Evolutionary conservation across 64 coral and sea anemone genomes (phyloP).

Genomic region (Porites lutea): DNA sequence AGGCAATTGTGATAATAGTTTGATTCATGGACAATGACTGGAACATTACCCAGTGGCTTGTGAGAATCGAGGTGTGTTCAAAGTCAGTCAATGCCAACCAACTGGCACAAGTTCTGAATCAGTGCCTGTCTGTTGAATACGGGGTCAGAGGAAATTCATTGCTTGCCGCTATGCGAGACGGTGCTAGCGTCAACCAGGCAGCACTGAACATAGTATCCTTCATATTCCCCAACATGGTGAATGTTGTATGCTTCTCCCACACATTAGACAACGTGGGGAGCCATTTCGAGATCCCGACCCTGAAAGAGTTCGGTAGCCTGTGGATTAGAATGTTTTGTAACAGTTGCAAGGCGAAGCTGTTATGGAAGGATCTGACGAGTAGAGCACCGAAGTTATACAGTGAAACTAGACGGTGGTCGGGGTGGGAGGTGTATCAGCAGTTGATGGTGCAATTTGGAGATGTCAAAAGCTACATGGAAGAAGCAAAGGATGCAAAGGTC

Average conservation of each 20-base stretch:
- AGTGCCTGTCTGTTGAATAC: background rate
- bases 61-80: constrained; percentile 50
- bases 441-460: constrained; percentile 4
- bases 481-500: background rate
- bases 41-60: no score
- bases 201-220: no score
- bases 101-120: constrained; percentile 38
- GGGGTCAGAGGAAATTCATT: background rate
- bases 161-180: constrained; percentile 30
- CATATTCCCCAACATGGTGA: no score
- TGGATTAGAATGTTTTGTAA: constrained; percentile 1
- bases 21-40: background rate
- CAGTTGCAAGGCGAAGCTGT: background rate
- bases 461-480: background rate
- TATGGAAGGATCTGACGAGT: constrained; percentile 9
- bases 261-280: background rate
- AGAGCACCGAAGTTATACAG: background rate
- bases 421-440: constrained; percentile 18
- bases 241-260: background rate
- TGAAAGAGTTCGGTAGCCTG: background rate
- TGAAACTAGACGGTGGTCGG: constrained; percentile 2
- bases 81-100: constrained; percentile 50
- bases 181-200: background rate
- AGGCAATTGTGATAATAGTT: constrained; percentile 42
- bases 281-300: background rate